These are phyloP conservation scores for Cricetomys ansorgei DNA, from an alignment of 2,113 vertebrate genomes.

Conservation along the genomic window DNA sequence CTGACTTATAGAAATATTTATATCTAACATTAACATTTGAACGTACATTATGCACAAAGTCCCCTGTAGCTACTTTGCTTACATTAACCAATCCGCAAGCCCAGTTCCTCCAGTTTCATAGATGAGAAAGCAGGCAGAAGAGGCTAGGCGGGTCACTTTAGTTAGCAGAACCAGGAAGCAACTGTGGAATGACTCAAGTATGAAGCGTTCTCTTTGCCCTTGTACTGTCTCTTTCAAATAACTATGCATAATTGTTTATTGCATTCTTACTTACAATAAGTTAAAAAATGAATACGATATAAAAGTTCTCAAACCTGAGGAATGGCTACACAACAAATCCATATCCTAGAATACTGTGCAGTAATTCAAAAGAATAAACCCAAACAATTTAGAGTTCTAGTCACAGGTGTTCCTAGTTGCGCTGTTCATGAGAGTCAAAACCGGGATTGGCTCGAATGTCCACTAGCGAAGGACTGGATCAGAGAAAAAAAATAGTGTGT, in stretches of 20 bases:
- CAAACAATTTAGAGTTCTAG: slow-evolving; percentile 4
- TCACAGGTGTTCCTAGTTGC: not conserved
- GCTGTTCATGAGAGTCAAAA: not conserved
- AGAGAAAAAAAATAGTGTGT: not conserved
- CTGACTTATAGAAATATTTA: not conserved
- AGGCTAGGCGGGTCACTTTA: not conserved
- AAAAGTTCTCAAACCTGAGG: not conserved
- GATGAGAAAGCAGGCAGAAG: not conserved
- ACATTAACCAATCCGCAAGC: not conserved
- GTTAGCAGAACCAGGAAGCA: not conserved
- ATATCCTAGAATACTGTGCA: not conserved
- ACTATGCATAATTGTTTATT: not conserved
- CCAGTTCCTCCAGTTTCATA: not conserved
- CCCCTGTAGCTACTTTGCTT: not conserved
- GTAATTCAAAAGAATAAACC: slow-evolving; percentile 21
- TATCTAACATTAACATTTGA: slow-evolving; percentile 1
- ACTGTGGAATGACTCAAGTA: not conserved
- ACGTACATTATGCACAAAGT: not conserved
- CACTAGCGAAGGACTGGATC: not conserved
- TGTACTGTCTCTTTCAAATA: not conserved
- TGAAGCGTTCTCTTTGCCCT: not conserved
- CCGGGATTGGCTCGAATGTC: not conserved
- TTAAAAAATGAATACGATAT: slow-evolving; percentile 24
- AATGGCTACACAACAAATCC: slow-evolving; percentile 27
- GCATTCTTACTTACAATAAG: not conserved